Evolutionary conservation across 2,888 invertebrate species (phyloP), one percentile per base, ranked within the genome.

Genomic region (Encarsia formosa): DNA sequence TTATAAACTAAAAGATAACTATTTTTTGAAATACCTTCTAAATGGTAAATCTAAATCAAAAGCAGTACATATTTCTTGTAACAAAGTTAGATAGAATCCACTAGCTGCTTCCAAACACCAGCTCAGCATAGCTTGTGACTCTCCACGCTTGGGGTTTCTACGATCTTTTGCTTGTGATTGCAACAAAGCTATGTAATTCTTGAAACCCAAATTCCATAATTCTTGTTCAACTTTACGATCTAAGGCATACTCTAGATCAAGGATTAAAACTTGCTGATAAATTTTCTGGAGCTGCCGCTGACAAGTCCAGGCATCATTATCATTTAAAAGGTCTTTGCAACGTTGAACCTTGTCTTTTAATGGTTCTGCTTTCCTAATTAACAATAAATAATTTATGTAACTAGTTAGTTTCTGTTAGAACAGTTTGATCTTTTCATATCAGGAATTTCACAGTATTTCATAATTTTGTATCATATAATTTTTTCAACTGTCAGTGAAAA

Each of bases 161-260:
- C 86, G 86, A 66, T 91, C 89, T 67, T 88, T 87, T 15, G 86
- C 82, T 63, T 86, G 82, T 44, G 81, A 81, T 69, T 91, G 91
- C 53, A 91, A 73, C 2, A 82, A 80, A 48, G 85, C 87, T 71
- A 92, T 91, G 73, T 89, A 88, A 74, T 88, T 88, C 73, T 91
- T 91, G 76, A 92, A 91, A 44, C 89, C 89, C 64, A 87, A 80
- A 75, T 88, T 91, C 91, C 91, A 92, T 61, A 92, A 77, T 66
- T 91, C 91, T 69, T 90, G 91, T 70, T 92, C 92, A 24, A 91
- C 88, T 76, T 91, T 91, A 73, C 87, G 87, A 71, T 91, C 90
- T 65, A 92, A 75, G 15, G 91, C 91, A 79, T 88, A 90, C 71
- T 91, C 91, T 63, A 91, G 76, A 74, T 91, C 91, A 50, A 86